Percentiles rank a stretch among this genome's conserved stretches.
Evolutionary conservation across 2,888 invertebrate species (phyloP).

Genomic region (Oegoconia quadripuncta): DNA sequence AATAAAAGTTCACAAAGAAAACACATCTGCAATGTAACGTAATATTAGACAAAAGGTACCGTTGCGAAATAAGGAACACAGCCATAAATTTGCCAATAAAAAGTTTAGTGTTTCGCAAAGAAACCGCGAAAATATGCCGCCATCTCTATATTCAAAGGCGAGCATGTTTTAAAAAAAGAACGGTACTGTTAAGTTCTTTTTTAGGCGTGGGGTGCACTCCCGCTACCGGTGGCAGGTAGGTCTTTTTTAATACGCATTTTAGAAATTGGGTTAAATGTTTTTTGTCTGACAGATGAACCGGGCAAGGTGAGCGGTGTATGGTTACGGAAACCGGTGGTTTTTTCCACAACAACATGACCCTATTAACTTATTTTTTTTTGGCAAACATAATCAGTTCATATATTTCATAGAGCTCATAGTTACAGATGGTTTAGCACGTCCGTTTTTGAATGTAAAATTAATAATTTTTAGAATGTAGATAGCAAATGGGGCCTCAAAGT

Average conservation of each 20-base stretch:
- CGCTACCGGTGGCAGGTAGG: conserved; percentile 71
- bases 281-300: conserved; percentile 58
- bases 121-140: conserved; percentile 51
- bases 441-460: background rate
- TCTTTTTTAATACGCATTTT: conserved; percentile 51
- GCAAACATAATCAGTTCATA: conserved; percentile 51
- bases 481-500: conserved; percentile 30
- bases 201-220: conserved; percentile 47
- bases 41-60: conserved; percentile 56
- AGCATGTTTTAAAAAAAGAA: conserved; percentile 37
- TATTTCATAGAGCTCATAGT: conserved; percentile 27
- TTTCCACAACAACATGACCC: conserved; percentile 56
- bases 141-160: conserved; percentile 31
- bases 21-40: conserved; percentile 49
- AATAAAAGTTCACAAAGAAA: conserved; percentile 33
- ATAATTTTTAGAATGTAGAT: background rate
- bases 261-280: conserved; percentile 71
- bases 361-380: conserved; percentile 60
- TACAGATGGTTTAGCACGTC: background rate
- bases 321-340: conserved; percentile 73
- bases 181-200: conserved; percentile 51
- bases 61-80: conserved; percentile 53
- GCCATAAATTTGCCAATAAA: conserved; percentile 56
- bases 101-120: conserved; percentile 45
- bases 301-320: conserved; percentile 70